These are phyloP conservation scores for Turdus rufiventris DNA, from an alignment of 2,113 vertebrate genomes.

Conservation along the genomic window DNA sequence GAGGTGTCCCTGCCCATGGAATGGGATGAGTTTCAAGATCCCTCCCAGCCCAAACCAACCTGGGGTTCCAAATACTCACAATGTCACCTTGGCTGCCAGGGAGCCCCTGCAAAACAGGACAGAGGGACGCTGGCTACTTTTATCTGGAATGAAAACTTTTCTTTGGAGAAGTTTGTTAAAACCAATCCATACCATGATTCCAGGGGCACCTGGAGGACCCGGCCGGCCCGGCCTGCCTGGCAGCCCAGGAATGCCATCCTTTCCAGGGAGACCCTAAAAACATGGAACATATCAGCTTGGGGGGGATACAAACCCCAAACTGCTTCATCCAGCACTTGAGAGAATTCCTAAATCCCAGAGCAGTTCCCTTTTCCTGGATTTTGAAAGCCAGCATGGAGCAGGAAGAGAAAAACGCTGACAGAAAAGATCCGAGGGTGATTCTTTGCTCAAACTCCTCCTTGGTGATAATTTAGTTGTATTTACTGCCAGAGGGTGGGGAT, in stretches of 20 bases:
- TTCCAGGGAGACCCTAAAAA: slow-evolving; percentile 81
- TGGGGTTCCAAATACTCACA: slow-evolving; percentile 6
- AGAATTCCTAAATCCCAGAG: background rate
- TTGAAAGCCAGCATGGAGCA: background rate
- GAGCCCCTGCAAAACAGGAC: slow-evolving; percentile 69
- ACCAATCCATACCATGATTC: slow-evolving; percentile 71
- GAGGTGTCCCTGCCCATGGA: background rate
- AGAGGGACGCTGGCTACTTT: rapidly evolving
- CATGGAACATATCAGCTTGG: rapidly evolving
- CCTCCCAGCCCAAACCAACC: background rate
- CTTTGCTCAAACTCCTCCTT: background rate
- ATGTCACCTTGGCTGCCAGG: slow-evolving; percentile 75
- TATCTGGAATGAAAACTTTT: background rate
- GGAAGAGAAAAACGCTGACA: background rate
- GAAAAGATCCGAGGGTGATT: background rate
- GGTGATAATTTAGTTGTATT: background rate
- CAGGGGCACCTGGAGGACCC: slow-evolving; percentile 82
- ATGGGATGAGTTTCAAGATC: background rate
- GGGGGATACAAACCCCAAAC: background rate
- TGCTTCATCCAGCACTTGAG: background rate
- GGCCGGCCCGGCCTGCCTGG: slow-evolving; percentile 83
- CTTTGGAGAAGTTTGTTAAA: background rate
- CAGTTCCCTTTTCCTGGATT: background rate
- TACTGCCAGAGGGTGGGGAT: background rate
- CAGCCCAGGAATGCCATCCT: slow-evolving; percentile 85